These are phyloP conservation scores for Drosophila ficusphila DNA, from an alignment of 1,140 invertebrate genomes.

Conservation along the genomic window DNA sequence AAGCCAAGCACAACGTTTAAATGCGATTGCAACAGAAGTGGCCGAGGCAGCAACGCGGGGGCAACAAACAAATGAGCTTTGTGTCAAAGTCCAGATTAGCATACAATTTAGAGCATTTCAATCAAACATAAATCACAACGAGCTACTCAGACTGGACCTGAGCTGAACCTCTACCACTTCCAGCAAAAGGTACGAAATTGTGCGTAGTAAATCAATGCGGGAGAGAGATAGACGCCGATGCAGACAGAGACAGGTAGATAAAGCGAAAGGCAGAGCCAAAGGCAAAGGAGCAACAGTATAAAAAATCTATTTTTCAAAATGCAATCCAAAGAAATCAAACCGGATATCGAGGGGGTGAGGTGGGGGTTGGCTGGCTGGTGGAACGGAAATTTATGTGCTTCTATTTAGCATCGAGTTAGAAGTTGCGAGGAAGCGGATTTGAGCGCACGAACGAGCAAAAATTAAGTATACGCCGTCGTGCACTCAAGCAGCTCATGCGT, in stretches of 20 bases:
- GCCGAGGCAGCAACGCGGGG: neutral
- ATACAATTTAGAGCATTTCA: constrained; percentile 75
- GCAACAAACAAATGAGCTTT: constrained; percentile 53
- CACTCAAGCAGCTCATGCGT: constrained; percentile 49
- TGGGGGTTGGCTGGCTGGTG: neutral
- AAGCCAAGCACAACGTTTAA: constrained; percentile 36
- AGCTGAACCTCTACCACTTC: constrained; percentile 5
- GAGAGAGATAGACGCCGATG: constrained; percentile 2
- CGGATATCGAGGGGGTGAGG: constrained; percentile 33
- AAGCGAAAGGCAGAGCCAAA: too few relatives aligned
- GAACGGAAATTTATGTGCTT: constrained; percentile 75
- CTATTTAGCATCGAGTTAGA: constrained; percentile 71
- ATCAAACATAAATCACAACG: constrained; percentile 76
- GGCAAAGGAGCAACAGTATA: constrained; percentile 54
- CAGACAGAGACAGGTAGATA: neutral
- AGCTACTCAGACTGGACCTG: constrained; percentile 25
- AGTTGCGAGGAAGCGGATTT: constrained; percentile 37
- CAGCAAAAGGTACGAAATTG: constrained; percentile 60
- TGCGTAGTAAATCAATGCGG: constrained; percentile 63
- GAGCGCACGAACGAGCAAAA: constrained; percentile 73
- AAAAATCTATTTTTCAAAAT: constrained; percentile 77
- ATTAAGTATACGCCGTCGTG: constrained; percentile 75
- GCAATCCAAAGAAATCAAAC: constrained; percentile 63
- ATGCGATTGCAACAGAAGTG: constrained; percentile 21
- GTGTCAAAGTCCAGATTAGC: constrained; percentile 62